Evolutionary conservation across 2,113 vertebrate species (phyloP).

Genomic region (Collichthys lucidus): DNA sequence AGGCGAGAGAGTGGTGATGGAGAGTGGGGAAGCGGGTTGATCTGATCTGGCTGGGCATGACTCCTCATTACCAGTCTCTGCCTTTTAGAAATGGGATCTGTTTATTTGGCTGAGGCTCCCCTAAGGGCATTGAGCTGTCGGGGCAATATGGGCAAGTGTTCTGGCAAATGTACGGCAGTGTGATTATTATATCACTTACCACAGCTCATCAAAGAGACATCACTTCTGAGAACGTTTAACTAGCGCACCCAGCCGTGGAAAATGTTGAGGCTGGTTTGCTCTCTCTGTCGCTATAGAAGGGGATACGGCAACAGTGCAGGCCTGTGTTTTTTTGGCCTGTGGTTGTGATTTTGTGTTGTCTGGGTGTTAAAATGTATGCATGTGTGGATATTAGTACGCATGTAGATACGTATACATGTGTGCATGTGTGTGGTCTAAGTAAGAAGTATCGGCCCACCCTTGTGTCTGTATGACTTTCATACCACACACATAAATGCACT

Average conservation of each 20-base stretch:
- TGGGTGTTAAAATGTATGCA: slow-evolving; percentile 39
- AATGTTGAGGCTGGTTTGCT: slow-evolving; percentile 59
- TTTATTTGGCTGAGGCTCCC: slow-evolving; percentile 75
- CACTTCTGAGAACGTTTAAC: slow-evolving; percentile 71
- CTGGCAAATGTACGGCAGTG: slow-evolving; percentile 50
- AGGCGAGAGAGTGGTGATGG: slow-evolving; percentile 33
- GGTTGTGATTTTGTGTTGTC: slow-evolving; percentile 62
- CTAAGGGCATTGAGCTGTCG: slow-evolving; percentile 49
- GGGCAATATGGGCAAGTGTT: slow-evolving; percentile 58
- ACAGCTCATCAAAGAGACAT: slow-evolving; percentile 78
- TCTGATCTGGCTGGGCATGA: slow-evolving; percentile 40
- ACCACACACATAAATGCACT: slow-evolving; percentile 58
- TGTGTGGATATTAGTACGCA: slow-evolving; percentile 27
- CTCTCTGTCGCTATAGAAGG: slow-evolving; percentile 47
- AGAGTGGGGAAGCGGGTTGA: slow-evolving; percentile 30
- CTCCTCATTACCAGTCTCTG: slow-evolving; percentile 69
- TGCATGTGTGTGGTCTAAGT: slow-evolving; percentile 78
- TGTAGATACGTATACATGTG: slow-evolving; percentile 47
- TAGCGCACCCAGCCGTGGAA: slow-evolving; percentile 63
- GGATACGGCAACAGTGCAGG: slow-evolving; percentile 54
- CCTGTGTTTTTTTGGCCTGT: slow-evolving; percentile 66
- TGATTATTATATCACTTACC: slow-evolving; percentile 80
- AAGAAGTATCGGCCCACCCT: slow-evolving; percentile 56
- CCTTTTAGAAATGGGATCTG: slow-evolving; percentile 75
- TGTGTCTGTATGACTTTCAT: slow-evolving; percentile 62